Base-by-base conservation (phyloP, 2,888 invertebrate species). In the Hyalella azteca region DNA sequence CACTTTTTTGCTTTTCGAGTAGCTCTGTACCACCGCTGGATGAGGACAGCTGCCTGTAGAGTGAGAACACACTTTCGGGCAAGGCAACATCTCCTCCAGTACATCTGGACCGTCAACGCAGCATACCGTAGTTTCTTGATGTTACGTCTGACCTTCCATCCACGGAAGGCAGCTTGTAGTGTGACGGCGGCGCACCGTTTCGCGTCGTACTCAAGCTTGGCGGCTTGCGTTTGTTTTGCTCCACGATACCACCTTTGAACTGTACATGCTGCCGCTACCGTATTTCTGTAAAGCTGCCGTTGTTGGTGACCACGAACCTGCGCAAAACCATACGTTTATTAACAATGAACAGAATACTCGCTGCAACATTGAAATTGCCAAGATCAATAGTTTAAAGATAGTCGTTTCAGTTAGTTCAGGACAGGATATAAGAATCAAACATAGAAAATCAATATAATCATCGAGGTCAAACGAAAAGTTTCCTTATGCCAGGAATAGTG, bases 21-120 rank as follows among this genome's bases (percentile, higher is more conserved):
- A 2, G 77, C 77, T 32, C 39, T 9, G 36, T 49, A 77, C 77
- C 77, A 77, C 13, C 77, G 39, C 50, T 77, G 77, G 29, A 77
- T 77, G 29, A 26, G 49, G 29, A 66, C 66, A 15, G 29, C 19
- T n/a, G 66, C 66, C 36, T 66, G 66, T 19, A 66, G 2, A 15
- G 66, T 19, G 39, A 19, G 15, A 13, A 66, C 29, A 22, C n/a
- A 66, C 19, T 66, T 66, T 66, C 36, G 32, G 19, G 66, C 36
- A 36, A 39, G 36, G 36, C 66, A 66, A 39, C 66, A 29, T 32
- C 66, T 32, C 19, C 66, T 66, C 75, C 75, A 75, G 22, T 15
- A 32, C 36, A 41, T 26, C 26, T 75, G 75, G 2, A 75, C 11
- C 22, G 75, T 75, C 15, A 75, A 22, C 36, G 29, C 66, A 15